Conservation (phyloP, 2,797 vertebrate genomes). For the Enteromius radiatus region DNA sequence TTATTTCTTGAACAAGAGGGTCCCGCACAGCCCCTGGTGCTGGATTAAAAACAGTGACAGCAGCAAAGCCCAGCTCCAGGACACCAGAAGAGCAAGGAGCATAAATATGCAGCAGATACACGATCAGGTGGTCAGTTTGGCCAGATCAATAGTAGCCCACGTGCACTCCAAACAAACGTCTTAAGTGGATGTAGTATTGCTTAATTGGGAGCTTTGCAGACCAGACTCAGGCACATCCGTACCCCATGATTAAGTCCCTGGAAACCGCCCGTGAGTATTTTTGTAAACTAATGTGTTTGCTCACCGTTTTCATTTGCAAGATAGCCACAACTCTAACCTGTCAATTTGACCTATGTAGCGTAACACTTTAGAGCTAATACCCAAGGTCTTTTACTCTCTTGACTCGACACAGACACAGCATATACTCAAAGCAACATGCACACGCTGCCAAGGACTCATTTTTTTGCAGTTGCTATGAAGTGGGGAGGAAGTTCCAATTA, state of each 20-base stretch:
- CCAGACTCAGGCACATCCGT: conserved; percentile 74
- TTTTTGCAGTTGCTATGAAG: conserved; percentile 73
- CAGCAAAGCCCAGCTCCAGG: conserved; percentile 73
- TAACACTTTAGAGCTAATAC: conserved; percentile 62
- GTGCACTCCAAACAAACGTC: conserved; percentile 79
- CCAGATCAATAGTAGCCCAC: conserved; percentile 81
- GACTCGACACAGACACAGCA: conserved; percentile 26
- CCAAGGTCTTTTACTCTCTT: conserved; percentile 54
- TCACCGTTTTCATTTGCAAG: conserved; percentile 73
- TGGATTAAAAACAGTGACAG: conserved; percentile 76
- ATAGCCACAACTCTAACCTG: conserved; percentile 68
- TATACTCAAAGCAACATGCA: conserved; percentile 50
- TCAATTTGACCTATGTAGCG: conserved; percentile 79
- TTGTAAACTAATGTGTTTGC: conserved; percentile 75
- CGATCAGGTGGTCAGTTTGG: conserved; percentile 78
- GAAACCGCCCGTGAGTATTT: conserved; percentile 69
- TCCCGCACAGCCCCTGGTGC: conserved; percentile 61
- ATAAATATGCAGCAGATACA: conserved; percentile 79
- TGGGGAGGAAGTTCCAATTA: conserved; percentile 91
- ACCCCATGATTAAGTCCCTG: conserved; percentile 80
- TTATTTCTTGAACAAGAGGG: conserved; percentile 47
- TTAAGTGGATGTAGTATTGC: conserved; percentile 81
- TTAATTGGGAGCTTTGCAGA: conserved; percentile 86
- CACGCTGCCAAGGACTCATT: conserved; percentile 62
- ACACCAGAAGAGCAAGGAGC: conserved; percentile 69